Percentiles rank a stretch among this genome's conserved stretches.
phyloP scores from a whole-genome alignment of 2,797 vertebrate genomes.

The Pangasius sanitwongsei region DNA sequence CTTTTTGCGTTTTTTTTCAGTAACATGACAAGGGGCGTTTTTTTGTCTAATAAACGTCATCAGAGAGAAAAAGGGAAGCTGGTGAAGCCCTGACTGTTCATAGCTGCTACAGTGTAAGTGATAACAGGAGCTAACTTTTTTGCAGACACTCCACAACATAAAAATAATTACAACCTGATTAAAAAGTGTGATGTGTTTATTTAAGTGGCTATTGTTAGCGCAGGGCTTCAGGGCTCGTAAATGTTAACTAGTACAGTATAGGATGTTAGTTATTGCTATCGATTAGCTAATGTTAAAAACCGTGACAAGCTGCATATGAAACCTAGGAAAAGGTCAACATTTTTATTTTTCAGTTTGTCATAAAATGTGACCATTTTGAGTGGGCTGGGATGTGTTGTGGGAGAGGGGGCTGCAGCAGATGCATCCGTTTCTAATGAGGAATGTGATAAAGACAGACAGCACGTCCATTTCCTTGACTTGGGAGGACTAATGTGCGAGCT shows the following conservation, averaged over 20 bases:
- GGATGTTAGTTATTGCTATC: neutral
- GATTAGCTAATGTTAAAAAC: neutral
- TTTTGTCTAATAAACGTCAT: neutral
- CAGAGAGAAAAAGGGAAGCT: neutral
- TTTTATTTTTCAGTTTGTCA: conserved; percentile 30
- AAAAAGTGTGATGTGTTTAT: neutral
- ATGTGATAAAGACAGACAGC: conserved; percentile 52
- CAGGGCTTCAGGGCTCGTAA: neutral
- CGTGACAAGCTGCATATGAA: conserved; percentile 2
- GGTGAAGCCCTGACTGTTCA: neutral
- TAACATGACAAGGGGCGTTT: neutral
- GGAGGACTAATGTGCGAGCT: conserved; percentile 43
- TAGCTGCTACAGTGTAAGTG: neutral
- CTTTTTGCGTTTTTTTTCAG: neutral
- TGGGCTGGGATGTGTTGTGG: neutral
- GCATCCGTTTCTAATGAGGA: conserved; percentile 51
- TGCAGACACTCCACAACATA: neutral
- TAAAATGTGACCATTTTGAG: neutral
- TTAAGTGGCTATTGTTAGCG: neutral
- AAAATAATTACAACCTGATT: neutral
- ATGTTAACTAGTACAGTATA: neutral
- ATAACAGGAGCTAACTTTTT: neutral
- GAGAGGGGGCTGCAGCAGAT: conserved; percentile 8
- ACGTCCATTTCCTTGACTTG: conserved; percentile 41
- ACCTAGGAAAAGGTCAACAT: conserved; percentile 28